Evolutionary conservation across 2,797 vertebrate species (phyloP).

Genomic region (Linurgus olivaceus): DNA sequence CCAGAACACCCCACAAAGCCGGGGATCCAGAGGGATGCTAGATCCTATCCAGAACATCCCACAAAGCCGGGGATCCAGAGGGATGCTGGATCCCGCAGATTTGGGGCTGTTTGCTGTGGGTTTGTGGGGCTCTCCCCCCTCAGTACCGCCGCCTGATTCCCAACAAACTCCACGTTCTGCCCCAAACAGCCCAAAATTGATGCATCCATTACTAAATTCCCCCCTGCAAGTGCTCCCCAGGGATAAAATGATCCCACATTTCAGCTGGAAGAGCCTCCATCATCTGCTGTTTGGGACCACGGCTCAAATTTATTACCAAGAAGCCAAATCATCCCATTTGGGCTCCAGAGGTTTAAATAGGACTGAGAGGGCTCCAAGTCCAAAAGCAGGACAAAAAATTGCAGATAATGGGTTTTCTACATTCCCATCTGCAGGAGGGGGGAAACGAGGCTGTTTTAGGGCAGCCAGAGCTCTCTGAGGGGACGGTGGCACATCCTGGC

Average conservation of each 20-base stretch:
- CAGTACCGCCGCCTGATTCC: rapidly evolving
- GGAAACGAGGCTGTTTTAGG: not conserved
- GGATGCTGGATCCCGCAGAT: not conserved
- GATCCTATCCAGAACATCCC: not conserved
- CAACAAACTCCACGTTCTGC: rapidly evolving
- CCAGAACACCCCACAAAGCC: rapidly evolving
- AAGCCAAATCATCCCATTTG: not conserved
- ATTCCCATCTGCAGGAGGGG: not conserved
- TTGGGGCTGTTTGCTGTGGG: rapidly evolving
- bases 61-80: rapidly evolving
- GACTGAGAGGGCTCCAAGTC: not conserved
- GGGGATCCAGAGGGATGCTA: not conserved
- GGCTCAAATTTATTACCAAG: not conserved
- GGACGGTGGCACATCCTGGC: rapidly evolving
- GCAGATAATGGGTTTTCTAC: not conserved
- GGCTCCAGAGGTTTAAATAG: not conserved
- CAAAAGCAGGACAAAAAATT: not conserved
- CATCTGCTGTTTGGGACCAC: not conserved
- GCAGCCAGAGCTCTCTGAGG: not conserved
- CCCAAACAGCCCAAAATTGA: not conserved
- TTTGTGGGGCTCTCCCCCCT: not conserved
- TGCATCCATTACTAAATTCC: rapidly evolving
- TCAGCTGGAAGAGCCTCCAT: rapidly evolving
- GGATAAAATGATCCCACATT: rapidly evolving
- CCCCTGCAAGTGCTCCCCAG: rapidly evolving